Conservation (phyloP, 2,113 vertebrate genomes). For the Oceanites oceanicus region DNA sequence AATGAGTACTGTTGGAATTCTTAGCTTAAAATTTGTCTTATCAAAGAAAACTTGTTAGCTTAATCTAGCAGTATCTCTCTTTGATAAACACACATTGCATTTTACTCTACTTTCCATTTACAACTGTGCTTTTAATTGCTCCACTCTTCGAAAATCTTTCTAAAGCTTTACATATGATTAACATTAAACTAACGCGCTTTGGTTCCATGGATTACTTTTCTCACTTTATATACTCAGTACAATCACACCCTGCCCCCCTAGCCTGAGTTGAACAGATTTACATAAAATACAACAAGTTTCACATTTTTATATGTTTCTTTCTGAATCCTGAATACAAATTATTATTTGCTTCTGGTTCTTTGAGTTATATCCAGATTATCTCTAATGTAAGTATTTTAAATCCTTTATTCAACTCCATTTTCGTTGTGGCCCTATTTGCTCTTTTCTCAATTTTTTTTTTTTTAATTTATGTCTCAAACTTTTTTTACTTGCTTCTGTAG, state of each 20-base stretch:
- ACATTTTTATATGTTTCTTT: not conserved
- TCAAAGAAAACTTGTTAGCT: not conserved
- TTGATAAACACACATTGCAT: not conserved
- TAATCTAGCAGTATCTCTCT: not conserved
- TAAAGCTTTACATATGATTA: not conserved
- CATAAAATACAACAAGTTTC: not conserved
- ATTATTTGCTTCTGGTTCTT: not conserved
- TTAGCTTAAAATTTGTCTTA: not conserved
- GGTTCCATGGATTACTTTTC: not conserved
- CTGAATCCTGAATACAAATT: not conserved
- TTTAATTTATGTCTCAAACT: not conserved
- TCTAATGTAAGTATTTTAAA: not conserved
- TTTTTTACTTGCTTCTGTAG: not conserved
- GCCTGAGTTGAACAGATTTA: not conserved
- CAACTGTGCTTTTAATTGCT: not conserved
- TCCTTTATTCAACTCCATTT: not conserved
- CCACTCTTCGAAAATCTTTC: not conserved
- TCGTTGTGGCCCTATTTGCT: not conserved
- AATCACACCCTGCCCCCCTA: fast-evolving
- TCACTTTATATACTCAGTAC: not conserved
- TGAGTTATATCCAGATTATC: not conserved
- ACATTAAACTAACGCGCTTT: not conserved
- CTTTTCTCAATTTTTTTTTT: not conserved
- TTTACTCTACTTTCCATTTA: not conserved
- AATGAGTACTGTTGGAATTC: not conserved